Base-by-base conservation (phyloP, 2,113 vertebrate genomes). In the Coptodon bakossiorum region DNA sequence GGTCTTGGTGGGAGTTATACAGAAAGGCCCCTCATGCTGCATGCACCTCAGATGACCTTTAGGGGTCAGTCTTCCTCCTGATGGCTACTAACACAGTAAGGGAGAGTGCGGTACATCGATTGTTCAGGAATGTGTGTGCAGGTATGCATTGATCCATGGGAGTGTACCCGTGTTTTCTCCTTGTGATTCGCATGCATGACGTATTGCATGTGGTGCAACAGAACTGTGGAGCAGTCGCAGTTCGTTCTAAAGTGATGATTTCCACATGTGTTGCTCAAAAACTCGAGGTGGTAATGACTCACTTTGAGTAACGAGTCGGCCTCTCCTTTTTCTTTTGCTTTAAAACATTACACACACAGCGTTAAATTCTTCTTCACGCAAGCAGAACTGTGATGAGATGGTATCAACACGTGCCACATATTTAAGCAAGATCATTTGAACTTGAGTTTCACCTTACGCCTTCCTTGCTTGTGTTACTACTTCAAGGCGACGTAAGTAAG, bases 51-150 rank as follows among this genome's bases (percentile, higher is more conserved):
- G 61, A 19, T 83, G 86, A 94, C 96, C 96, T 96, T 92, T 91
- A 96, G 96, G 94, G 95, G 96, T 95, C 96, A 96, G 92, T 94
- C 89, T 95, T 95, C 88, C 90, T 87, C 89, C 88, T 89, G 90
- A 78, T 80, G 88, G 63, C 13, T 50, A 2, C 43, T 52, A 34
- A 22, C 48, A 57, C 24, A 29, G 76, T 19, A 14, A 27, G 48
- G 17, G 16, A 50, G 36, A 34, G 66, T 13, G 57, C 11, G 45
- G 31, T 13, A 3, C 52, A 83, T 17, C 59, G 59, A 84, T 76
- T 78, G 81, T n/a, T 52, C 14, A 82, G 85, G 86, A 91, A 92
- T 90, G 54, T 66, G 86, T 78, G 82, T 87, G 89, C 86, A 85
- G 85, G 27, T 85, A 86, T 86, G 78, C 29, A 71, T 80, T 81